Evolutionary conservation across 2,113 vertebrate species (phyloP).

Genomic region (Promerops cafer): DNA sequence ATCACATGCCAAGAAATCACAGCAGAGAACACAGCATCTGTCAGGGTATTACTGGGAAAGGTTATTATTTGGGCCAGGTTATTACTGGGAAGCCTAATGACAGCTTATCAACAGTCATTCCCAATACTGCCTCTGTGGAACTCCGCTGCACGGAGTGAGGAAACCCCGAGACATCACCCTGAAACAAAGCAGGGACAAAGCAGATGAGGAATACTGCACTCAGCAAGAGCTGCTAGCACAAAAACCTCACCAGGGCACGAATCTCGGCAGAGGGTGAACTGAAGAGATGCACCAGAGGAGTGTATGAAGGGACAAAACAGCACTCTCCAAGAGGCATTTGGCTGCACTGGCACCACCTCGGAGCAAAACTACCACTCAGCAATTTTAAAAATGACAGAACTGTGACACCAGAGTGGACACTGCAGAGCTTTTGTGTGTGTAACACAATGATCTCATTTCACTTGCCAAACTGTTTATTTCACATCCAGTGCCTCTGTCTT

Average conservation of each 20-base stretch:
- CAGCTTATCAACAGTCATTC: not conserved
- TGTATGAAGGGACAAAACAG: not conserved
- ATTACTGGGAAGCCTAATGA: not conserved
- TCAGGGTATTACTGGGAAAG: not conserved
- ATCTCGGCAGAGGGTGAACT: not conserved
- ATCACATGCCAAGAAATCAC: not conserved
- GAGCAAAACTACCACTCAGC: not conserved
- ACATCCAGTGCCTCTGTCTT: not conserved
- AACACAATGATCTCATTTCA: not conserved
- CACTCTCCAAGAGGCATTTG: not conserved
- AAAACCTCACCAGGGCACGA: not conserved
- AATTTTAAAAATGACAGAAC: not conserved
- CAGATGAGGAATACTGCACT: not conserved
- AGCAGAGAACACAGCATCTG: not conserved
- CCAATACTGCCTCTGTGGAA: not conserved
- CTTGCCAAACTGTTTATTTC: not conserved
- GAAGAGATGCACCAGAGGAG: not conserved
- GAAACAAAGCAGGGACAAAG: not conserved
- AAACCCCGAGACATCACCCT: not conserved
- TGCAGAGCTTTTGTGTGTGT: not conserved
- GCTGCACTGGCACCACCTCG: not conserved
- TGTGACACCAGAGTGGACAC: not conserved
- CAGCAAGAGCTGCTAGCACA: not conserved
- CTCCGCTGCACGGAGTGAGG: not conserved
- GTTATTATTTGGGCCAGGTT: not conserved